Base-by-base conservation (phyloP, 2,797 vertebrate genomes). In the Clarias laeviceps region DNA sequence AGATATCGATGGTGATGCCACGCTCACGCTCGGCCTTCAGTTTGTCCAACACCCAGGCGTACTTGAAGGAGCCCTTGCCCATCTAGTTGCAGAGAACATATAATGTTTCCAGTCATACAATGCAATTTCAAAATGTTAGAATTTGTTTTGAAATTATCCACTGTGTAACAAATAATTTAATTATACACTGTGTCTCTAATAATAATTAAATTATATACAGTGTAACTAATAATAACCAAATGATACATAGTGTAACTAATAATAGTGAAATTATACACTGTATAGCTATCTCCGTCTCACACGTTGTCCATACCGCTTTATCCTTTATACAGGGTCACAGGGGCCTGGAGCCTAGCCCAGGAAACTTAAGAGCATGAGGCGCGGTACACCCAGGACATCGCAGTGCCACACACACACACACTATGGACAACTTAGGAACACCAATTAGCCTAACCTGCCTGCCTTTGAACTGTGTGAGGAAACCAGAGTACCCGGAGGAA, bases 1-100 rank as follows among this genome's bases (percentile, higher is more conserved):
- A 94, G 9, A 97, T 96, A 78, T 97, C 94, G 0, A 95, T 96
- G 91, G 96, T 96, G 92, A 96, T 96, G 87, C 95, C 95, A 89
- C 94, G 95, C 92, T 96, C 95, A 88, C 94, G 92, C 90, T 96
- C 96, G 0, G 94, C 95, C 94, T 96, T 96, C 93, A 96, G 94
- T 50, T 80, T 80, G 62, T 80, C 96, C 91, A 96, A 88, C 88
- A 96, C 95, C 95, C 95, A 96, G 87, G 95, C 95, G 0, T 96
- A 96, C n/a, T 80, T 80, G 62, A 80, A 80, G 40, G 96, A 96
- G 82, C 95, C 96, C 83, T 96, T 97, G 14, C 95, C 96, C 95
- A 96, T 96, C 96, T 96, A 72, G 69, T 59, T 6, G 12, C 17
- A 56, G 8, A 85, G 54, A 78, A 61, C 7, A 3, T 59, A 8